These are phyloP conservation scores for Dromococcyx pavoninus DNA, from an alignment of 2,797 vertebrate species.

Conservation along the genomic window DNA sequence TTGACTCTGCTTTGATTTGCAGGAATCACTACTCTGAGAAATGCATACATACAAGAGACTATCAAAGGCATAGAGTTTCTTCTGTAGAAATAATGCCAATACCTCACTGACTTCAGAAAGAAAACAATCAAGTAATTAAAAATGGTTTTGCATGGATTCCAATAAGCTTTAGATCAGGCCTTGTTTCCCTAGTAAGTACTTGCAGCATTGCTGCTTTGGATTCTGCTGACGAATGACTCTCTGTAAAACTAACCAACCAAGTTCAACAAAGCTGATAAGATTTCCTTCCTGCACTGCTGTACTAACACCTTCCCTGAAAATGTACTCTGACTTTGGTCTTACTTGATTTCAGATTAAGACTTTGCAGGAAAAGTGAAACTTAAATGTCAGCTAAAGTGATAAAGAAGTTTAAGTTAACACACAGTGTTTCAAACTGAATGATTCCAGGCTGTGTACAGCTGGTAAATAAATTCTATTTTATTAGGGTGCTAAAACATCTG, in stretches of 20 bases:
- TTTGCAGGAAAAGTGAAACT: background rate
- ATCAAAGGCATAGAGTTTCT: background rate
- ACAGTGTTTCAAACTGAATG: background rate
- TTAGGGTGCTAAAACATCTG: constrained; percentile 3
- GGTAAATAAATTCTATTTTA: background rate
- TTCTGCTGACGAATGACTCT: constrained; percentile 21
- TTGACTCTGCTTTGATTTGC: constrained; percentile 18
- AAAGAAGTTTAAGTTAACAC: background rate
- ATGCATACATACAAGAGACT: background rate
- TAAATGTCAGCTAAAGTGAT: background rate
- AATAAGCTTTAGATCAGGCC: background rate
- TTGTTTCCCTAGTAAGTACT: background rate
- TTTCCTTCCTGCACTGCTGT: constrained; percentile 50
- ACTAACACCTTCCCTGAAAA: constrained; percentile 7
- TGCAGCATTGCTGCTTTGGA: constrained; percentile 9
- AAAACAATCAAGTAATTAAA: constrained; percentile 27
- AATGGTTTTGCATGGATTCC: constrained; percentile 11
- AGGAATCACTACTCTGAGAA: background rate
- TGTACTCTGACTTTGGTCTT: background rate
- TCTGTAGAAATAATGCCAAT: constrained; percentile 5
- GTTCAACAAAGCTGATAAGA: constrained; percentile 47
- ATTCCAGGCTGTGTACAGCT: background rate
- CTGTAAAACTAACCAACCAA: background rate
- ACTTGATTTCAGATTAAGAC: background rate
- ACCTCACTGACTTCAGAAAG: constrained; percentile 5